Base-by-base conservation (phyloP, 2,797 vertebrate species). In the Syndactyla subalaris region DNA sequence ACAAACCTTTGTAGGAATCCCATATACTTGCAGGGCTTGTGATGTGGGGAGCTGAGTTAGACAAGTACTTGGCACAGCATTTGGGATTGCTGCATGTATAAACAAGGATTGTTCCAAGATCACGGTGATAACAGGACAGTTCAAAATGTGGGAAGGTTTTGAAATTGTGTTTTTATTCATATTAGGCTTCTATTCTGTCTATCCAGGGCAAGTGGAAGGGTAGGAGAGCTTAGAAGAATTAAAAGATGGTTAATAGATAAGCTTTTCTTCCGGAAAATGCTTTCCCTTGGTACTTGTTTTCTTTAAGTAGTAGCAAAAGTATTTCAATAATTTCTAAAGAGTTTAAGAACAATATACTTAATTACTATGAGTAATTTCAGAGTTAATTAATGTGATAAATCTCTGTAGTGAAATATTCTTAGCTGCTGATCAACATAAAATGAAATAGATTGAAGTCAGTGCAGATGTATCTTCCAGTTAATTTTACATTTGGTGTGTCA, bases 291-390 rank as follows among this genome's bases (percentile, higher is more conserved):
- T 97, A 97, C 96, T 97, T 97, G 89, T 96, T 97, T 96, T 88
- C 82, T 93, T 85, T 93, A 96, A 96, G 95, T 90, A 97, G 86
- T 78, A 96, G 88, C 24, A 57, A 89, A 96, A 96, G 93, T 96
- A 95, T 97, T 98, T 97, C 91, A 96, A 95, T 97, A 97, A 97
- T 97, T 97, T 97, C 97, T 92, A 91, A 97, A 97, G 97, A 97
- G 94, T 98, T 97, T 97, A 96, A 97, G 97, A 98, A 98, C 97
- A 98, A 98, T 98, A 97, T 97, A 97, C 78, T 97, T 98, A 98
- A 98, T 98, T 98, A 96, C 97, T 96, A 86, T 96, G 96, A 97
- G 97, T 97, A 96, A 98, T 98, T 98, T 98, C 93, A 93, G 95
- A 96, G 92, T 95, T 98, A 97, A 98, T 98, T 97, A 97, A 97